Base-by-base conservation (phyloP, 2,113 vertebrate genomes). In the Phyllopteryx taeniolatus region DNA sequence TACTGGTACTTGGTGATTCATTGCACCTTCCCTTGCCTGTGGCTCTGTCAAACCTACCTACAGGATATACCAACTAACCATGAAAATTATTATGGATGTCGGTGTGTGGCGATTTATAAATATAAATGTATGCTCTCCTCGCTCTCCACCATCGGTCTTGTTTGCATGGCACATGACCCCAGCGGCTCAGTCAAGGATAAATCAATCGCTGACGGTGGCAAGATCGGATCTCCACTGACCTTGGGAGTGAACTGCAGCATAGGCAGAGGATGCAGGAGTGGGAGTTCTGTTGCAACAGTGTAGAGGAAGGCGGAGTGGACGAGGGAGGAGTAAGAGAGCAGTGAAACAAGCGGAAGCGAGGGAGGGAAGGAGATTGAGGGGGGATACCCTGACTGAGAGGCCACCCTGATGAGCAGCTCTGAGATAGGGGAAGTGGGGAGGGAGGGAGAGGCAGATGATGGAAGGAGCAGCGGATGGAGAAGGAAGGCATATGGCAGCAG, bases 181-280 rank as follows among this genome's bases (percentile, higher is more conserved):
- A 61, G 76, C 20, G 53, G 77, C 78, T 69, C 17, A 67, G 74
- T 87, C 79, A 88, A 89, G 86, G 89, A 89, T 85, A 86, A 87
- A 88, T 91, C 92, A 92, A 93, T 91, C 27, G 89, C 90, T 92
- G 94, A 93, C 91, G 87, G 89, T 93, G 93, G 93, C 93, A 92
- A 93, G 94, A 93, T 75, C 79, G 85, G 87, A 93, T 89, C 87
- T 86, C 86, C 83, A 83, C 91, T 83, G 93, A 97, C 95, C 95
- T 96, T 96, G 95, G 82, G 91, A 89, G 88, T 76, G 85, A 90
- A 80, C 70, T 7, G 70, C 85, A 81, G 76, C 80, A 74, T 14
- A 20, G 77, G 74, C 78, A 44, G 54, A 80, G 72, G 67, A 82
- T 76, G 68, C 46, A 71, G 65, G 77, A 79, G 35, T 20, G 35